These are phyloP conservation scores for Glossophaga mutica DNA, from an alignment of 2,797 vertebrate genomes.

Conservation along the genomic window DNA sequence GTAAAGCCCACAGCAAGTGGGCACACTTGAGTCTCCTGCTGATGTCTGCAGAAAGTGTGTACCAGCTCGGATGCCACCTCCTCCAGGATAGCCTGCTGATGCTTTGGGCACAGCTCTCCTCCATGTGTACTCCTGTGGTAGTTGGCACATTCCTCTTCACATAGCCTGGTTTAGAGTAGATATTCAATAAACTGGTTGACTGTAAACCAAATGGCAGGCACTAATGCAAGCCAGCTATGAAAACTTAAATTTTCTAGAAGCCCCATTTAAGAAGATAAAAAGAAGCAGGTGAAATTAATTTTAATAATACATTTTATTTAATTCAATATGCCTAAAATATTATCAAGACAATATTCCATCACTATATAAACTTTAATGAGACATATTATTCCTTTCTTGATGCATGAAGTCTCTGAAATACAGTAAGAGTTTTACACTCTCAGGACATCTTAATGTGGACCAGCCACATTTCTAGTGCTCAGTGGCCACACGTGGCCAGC, in stretches of 20 bases:
- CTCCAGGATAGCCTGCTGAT: neutral
- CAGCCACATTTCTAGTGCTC: neutral
- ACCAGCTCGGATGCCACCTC: neutral
- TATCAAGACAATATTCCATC: neutral
- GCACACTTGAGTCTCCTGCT: neutral
- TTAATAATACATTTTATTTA: neutral
- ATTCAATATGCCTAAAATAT: neutral
- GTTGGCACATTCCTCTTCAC: neutral
- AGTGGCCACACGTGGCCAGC: neutral
- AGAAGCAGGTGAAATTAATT: neutral
- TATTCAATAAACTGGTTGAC: neutral
- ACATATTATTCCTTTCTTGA: neutral
- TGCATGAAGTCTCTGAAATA: neutral
- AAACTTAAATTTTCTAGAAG: neutral
- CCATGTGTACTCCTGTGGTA: neutral
- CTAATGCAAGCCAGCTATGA: neutral
- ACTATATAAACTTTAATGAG: neutral
- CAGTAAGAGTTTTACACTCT: neutral
- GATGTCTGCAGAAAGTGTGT: neutral
- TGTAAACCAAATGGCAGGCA: neutral
- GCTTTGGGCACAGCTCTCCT: neutral
- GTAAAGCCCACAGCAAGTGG: neutral
- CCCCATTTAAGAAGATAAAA: slow-evolving; percentile 14
- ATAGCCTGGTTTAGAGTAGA: neutral
- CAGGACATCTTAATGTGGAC: neutral